phyloP scores from a whole-genome alignment of 2,113 vertebrate genomes.

The Chlamydotis undulata region DNA sequence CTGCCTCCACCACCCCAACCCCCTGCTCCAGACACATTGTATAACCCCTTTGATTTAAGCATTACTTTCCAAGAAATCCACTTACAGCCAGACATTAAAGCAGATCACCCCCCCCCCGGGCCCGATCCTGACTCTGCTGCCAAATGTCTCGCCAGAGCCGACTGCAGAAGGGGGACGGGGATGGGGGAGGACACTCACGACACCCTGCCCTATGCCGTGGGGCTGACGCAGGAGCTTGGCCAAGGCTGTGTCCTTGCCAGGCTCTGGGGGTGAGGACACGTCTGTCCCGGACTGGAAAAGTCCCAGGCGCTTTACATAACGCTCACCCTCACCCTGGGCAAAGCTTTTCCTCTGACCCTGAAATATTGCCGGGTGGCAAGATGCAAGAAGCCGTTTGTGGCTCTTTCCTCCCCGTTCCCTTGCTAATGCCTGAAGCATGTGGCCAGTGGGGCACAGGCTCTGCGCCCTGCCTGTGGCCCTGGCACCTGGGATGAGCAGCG shows the following conservation, averaged over 20 bases:
- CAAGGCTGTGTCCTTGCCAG: not conserved
- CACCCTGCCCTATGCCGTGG: not conserved
- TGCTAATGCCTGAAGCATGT: not conserved
- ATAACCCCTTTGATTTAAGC: constrained; percentile 40
- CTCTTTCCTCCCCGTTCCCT: not conserved
- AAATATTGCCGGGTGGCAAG: not conserved
- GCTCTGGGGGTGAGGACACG: not conserved
- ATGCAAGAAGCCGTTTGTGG: not conserved
- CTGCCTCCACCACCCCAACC: not conserved
- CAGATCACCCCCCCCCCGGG: not conserved
- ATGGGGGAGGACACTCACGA: fast-evolving
- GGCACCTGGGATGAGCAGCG: not conserved
- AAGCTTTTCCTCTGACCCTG: not conserved
- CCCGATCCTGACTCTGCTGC: not conserved
- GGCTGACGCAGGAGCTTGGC: not conserved
- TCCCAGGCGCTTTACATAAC: not conserved
- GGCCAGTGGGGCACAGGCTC: not conserved
- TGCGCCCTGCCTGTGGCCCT: fast-evolving
- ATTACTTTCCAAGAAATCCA: constrained; percentile 31
- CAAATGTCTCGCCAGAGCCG: not conserved
- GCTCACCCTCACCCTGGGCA: not conserved
- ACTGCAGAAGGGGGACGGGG: not conserved
- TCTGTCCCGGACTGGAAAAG: not conserved
- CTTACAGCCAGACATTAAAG: not conserved
- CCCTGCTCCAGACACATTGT: constrained; percentile 17